Conservation (phyloP, 1,140 invertebrate genomes). For the Proctacanthus coquilletti region DNA sequence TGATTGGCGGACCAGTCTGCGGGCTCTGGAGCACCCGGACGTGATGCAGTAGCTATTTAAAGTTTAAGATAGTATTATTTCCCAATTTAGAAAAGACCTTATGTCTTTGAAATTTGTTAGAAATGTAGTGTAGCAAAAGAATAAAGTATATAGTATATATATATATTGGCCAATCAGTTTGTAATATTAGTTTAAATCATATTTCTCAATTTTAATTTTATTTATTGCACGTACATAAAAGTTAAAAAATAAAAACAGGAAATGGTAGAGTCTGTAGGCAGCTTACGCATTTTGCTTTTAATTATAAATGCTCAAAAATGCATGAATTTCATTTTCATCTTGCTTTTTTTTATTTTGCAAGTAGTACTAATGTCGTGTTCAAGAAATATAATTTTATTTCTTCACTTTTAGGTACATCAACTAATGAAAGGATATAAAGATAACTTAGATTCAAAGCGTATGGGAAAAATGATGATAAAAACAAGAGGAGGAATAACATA, state of each 20-base stretch:
- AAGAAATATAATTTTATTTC: too few species aligned
- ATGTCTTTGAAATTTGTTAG: too few species aligned
- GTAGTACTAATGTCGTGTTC: too few species aligned
- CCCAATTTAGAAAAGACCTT: constrained; percentile 9
- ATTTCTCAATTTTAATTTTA: constrained; percentile 1
- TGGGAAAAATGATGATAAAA: constrained; percentile 17
- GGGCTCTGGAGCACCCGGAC: constrained; percentile 71
- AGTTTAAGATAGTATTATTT: constrained; percentile 23
- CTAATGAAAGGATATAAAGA: constrained; percentile 4
- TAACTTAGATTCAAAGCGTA: constrained; percentile 1
- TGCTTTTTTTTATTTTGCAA: too few species aligned
- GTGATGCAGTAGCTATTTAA: constrained; percentile 47
- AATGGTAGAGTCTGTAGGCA: too few species aligned
- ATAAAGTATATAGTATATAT: background rate
- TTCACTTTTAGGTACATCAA: background rate
- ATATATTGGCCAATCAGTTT: background rate
- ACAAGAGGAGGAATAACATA: too few species aligned
- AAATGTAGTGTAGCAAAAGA: constrained; percentile 4
- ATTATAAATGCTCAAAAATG: too few species aligned
- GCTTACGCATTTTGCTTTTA: too few species aligned
- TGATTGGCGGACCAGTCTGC: constrained; percentile 85
- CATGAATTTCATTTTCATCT: too few species aligned
- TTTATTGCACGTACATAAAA: too few species aligned
- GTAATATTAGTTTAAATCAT: background rate
- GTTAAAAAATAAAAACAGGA: constrained; percentile 5